These are phyloP conservation scores for Seriola rivoliana DNA, from an alignment of 2,113 vertebrate genomes.

Conservation along the genomic window DNA sequence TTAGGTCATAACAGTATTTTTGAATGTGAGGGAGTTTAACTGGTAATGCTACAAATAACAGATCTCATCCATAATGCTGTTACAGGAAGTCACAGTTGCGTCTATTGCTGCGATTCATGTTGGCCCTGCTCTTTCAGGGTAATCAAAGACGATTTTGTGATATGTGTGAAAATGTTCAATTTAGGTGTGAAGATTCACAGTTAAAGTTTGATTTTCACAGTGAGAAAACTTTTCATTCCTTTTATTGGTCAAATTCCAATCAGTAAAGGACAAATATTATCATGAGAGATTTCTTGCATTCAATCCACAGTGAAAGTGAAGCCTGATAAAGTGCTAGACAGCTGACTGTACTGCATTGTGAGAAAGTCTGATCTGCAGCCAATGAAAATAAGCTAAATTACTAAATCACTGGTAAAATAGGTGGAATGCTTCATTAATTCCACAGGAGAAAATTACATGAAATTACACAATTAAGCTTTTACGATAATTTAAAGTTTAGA, in stretches of 20 bases:
- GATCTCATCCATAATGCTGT: background rate
- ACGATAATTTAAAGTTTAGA: constrained; percentile 2
- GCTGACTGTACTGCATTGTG: constrained; percentile 8
- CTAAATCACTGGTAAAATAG: background rate
- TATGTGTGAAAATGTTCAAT: constrained; percentile 63
- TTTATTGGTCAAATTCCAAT: constrained; percentile 49
- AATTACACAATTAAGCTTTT: constrained; percentile 7
- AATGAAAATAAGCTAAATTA: constrained; percentile 9
- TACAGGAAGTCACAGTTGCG: constrained; percentile 41
- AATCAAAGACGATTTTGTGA: constrained; percentile 56
- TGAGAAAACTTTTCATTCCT: constrained; percentile 50
- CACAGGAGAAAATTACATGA: background rate
- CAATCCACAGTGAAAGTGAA: constrained; percentile 27
- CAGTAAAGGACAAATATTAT: constrained; percentile 52
- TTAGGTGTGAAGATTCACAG: constrained; percentile 73
- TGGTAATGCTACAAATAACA: constrained; percentile 1
- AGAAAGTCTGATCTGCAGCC: background rate
- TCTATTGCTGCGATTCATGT: constrained; percentile 32
- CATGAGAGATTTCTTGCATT: constrained; percentile 41
- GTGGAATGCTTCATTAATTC: background rate
- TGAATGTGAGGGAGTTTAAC: background rate
- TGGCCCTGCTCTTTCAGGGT: constrained; percentile 27
- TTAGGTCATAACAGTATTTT: background rate
- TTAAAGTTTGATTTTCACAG: constrained; percentile 69
- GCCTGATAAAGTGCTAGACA: background rate